Evolutionary conservation across 2,113 vertebrate species (phyloP).

Genomic region (Phycodurus eques): DNA sequence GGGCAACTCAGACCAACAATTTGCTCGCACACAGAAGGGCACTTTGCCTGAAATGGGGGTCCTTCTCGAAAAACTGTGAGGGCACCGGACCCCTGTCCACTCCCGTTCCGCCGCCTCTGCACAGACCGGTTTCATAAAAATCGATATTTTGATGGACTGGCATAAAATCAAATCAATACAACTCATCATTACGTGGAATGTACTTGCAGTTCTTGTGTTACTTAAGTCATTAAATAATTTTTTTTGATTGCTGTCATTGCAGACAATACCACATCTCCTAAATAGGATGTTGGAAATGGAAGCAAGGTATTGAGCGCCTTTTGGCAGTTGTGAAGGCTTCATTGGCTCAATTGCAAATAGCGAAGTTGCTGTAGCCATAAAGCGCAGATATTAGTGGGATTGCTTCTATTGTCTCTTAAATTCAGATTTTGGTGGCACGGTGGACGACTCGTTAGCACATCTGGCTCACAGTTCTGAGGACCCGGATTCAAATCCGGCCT

Average conservation of each 20-base stretch:
- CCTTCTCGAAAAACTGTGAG: too few relatives aligned
- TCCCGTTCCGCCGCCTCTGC: too few relatives aligned
- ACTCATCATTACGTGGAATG: not conserved
- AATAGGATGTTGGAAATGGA: not conserved
- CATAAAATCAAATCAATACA: not conserved
- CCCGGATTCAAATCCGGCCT: too few relatives aligned
- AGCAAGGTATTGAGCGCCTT: not conserved
- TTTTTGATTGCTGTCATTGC: not conserved
- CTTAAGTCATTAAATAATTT: not conserved
- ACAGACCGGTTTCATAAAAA: not conserved
- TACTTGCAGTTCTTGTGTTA: not conserved
- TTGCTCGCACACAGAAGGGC: too few relatives aligned
- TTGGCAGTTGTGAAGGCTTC: not conserved
- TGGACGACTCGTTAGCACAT: too few relatives aligned
- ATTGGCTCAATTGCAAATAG: not conserved
- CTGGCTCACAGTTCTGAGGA: too few relatives aligned
- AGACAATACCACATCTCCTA: not conserved
- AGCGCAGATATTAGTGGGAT: not conserved
- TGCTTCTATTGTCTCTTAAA: not conserved
- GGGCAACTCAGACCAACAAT: too few relatives aligned
- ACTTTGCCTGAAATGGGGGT: too few relatives aligned
- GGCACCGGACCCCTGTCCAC: too few relatives aligned
- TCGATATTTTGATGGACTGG: not conserved
- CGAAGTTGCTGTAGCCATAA: not conserved
- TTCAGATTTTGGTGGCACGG: too few relatives aligned